Conservation (phyloP, 2,797 vertebrate species). For the Tokudaia tokunoshimensis region DNA sequence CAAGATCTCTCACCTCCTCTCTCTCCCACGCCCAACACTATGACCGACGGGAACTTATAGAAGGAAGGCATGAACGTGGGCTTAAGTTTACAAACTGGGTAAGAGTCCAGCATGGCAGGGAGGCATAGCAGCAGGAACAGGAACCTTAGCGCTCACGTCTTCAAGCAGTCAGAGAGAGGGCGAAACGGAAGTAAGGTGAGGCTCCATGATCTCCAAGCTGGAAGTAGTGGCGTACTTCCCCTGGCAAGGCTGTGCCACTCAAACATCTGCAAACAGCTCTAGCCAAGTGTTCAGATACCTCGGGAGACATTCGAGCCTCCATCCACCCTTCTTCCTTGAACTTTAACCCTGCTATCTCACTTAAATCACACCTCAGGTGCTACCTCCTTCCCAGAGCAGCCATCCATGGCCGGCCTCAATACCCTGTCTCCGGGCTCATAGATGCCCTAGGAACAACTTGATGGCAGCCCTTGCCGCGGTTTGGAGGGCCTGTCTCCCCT, state of each 20-base stretch:
- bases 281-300: neutral
- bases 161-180: neutral
- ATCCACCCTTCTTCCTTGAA: neutral
- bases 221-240: no score
- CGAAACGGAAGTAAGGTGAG: neutral
- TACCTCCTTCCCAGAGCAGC: neutral
- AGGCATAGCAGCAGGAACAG: no score
- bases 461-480: no score
- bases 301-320: neutral
- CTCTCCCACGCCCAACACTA: neutral
- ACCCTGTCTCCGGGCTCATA: neutral
- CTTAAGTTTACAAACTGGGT: neutral
- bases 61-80: neutral
- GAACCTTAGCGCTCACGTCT: neutral
- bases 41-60: rapidly evolving
- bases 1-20: neutral
- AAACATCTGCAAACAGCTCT: neutral
- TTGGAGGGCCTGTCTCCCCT: neutral
- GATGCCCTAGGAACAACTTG: neutral
- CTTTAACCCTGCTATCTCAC: neutral
- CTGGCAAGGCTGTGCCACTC: neutral
- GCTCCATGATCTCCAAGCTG: no score
- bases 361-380: neutral
- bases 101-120: neutral
- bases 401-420: neutral